Evolutionary conservation across 2,113 vertebrate species (phyloP).

Genomic region (human): DNA sequence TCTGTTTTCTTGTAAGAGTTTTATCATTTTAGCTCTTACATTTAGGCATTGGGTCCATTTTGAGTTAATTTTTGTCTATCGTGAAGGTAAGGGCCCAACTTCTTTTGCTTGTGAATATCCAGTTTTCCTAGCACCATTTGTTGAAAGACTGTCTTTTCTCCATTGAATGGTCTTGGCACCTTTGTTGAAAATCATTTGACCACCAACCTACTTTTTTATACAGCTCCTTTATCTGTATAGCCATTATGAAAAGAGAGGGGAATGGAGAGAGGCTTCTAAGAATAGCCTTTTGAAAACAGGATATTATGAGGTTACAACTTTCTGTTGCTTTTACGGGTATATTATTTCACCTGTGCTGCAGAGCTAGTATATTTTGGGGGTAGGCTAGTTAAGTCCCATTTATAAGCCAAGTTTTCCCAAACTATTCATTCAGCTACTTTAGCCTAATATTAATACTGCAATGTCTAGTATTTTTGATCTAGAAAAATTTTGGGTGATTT

Average conservation of each 20-base stretch:
- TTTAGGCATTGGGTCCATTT: neutral
- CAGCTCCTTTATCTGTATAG: neutral
- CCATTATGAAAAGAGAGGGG: neutral
- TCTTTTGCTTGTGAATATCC: neutral
- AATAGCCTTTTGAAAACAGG: neutral
- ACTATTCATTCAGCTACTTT: neutral
- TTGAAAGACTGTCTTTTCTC: neutral
- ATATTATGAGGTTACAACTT: neutral
- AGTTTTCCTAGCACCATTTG: neutral
- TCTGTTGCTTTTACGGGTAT: neutral
- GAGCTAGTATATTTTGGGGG: neutral
- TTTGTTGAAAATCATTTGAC: slow-evolving; percentile 3
- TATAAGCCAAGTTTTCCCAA: neutral
- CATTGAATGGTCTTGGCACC: neutral
- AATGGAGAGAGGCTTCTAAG: neutral
- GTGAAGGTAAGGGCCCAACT: neutral
- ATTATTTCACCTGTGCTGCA: neutral
- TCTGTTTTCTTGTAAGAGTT: neutral
- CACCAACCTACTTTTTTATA: neutral
- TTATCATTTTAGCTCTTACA: neutral
- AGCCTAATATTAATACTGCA: neutral
- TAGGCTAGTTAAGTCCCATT: neutral
- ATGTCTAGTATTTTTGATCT: neutral
- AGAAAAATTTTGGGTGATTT: neutral
- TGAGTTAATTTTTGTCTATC: neutral